A percentile compares a stretch with the other conserved stretches of the same genome.
Evolutionary conservation across 2,113 vertebrate genomes (phyloP).

Genomic region (Catharus minimus): DNA sequence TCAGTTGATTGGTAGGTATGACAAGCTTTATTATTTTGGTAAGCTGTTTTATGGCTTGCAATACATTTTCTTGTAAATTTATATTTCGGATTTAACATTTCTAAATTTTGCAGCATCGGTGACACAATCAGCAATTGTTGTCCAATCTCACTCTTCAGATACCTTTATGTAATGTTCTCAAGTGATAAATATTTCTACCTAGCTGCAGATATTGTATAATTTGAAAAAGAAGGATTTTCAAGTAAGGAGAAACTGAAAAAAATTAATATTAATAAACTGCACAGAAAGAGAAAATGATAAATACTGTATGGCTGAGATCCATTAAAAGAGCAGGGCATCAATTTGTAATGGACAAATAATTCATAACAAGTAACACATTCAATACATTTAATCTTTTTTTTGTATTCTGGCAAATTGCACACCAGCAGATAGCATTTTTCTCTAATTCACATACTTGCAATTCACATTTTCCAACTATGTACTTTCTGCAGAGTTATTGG

Average conservation of each 20-base stretch:
- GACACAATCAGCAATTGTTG: not conserved
- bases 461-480: conserved; percentile 8
- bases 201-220: not conserved
- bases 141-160: not conserved
- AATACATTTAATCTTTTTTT: conserved; percentile 7
- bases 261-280: conserved; percentile 41
- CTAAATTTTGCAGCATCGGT: not conserved
- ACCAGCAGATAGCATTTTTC: conserved; percentile 45
- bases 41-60: not conserved
- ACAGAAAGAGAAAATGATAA: conserved; percentile 19
- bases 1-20: not conserved
- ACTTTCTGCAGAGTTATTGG: conserved; percentile 14
- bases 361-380: conserved; percentile 35
- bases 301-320: not conserved
- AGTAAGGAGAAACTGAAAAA: conserved; percentile 28
- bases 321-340: not conserved
- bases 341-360: conserved; percentile 47
- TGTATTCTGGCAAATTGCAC: conserved; percentile 37
- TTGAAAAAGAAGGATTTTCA: conserved; percentile 25
- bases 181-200: conserved; percentile 10
- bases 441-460: conserved; percentile 36
- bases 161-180: not conserved
- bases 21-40: not conserved
- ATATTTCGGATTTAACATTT: not conserved
- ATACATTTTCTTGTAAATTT: not conserved